Base-by-base conservation (phyloP, 1,140 invertebrate genomes). In the Diachasmimorpha longicaudata region DNA sequence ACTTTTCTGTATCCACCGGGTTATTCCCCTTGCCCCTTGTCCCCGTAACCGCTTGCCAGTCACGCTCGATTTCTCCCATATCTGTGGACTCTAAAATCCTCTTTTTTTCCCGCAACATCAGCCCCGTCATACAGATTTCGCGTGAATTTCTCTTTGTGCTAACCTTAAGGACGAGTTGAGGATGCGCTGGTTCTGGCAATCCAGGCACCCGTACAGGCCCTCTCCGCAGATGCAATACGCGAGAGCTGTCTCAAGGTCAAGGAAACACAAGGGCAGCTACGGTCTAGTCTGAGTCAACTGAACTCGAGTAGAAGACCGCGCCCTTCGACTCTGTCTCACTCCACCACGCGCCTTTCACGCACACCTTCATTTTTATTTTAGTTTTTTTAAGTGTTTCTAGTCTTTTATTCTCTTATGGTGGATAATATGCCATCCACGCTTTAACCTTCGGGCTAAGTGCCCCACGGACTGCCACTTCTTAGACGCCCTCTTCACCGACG, bases 221-320 rank as follows among this genome's bases (percentile, higher is more conserved):
- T 23, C 4, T 3, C n/a, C n/a, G 58, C 13, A 31, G 78, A 79
- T 78, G 75, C 79, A 77, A 75, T 19, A 37, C 42, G 72, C 23
- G 37, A 48, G 69, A 67, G 78, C 76, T 80, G 83, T 85, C 83
- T 85, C 83, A 85, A 85, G 83, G 83, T 82, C 83, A 70, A 79
- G 80, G 81, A 81, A 82, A 76, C 80, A 80, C 83, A 85, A 85
- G 83, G 83, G 83, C 83, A 85, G 37, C 23, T 52, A 82, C 81
- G 81, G 79, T 84, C 83, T 85, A 84, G 82, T 76, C 83, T 84
- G 75, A 82, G 79, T 46, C 52, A 63, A 72, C 69, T 70, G 16
- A 46, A 70, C n/a, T 70, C 31, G 52, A 19, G 19, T 36, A 52
- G 44, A 63, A 25, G 23, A 63, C 58, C 58, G 58, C 58, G 58